These are phyloP conservation scores for Brassicogethes aeneus DNA, from an alignment of 2,888 invertebrate species.

Conservation along the genomic window DNA sequence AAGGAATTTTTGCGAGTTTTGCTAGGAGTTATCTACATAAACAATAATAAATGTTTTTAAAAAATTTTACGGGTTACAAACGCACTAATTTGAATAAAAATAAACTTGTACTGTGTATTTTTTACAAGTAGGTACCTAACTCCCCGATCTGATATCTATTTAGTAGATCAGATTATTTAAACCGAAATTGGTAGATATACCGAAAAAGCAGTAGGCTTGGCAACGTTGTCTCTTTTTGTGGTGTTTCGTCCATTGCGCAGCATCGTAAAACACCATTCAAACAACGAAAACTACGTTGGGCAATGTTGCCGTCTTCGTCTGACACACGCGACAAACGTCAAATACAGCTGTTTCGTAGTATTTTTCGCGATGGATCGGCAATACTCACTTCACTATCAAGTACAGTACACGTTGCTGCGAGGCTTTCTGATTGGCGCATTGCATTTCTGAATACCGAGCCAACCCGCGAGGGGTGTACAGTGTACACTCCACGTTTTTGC, in stretches of 20 bases:
- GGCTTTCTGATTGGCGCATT: slow-evolving; percentile 4
- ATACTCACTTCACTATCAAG: slow-evolving; percentile 17
- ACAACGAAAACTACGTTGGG: slow-evolving; percentile 6
- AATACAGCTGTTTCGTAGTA: slow-evolving; percentile 4
- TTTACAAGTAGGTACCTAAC: too few relatives aligned
- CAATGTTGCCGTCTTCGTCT: slow-evolving; percentile 3
- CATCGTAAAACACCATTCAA: slow-evolving; percentile 7
- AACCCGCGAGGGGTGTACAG: slow-evolving; percentile 6
- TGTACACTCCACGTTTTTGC: neutral
- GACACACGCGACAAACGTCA: neutral
- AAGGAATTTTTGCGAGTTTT: too few relatives aligned
- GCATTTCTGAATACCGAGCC: slow-evolving; percentile 8
- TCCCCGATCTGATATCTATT: too few relatives aligned
- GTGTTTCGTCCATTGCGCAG: slow-evolving; percentile 13
- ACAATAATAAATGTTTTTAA: too few relatives aligned
- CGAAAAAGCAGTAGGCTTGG: too few relatives aligned
- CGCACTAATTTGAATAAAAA: too few relatives aligned
- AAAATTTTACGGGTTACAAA: too few relatives aligned
- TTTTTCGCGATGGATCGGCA: slow-evolving; percentile 4
- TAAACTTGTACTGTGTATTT: too few relatives aligned
- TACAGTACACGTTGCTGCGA: slow-evolving; percentile 8
- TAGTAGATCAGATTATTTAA: too few relatives aligned
- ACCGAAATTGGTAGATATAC: too few relatives aligned
- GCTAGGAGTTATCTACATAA: too few relatives aligned
- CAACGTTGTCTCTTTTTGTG: slow-evolving; percentile 1